Evolutionary conservation across 1,140 invertebrate genomes (phyloP).

Genomic region (Penaeus japonicus): DNA sequence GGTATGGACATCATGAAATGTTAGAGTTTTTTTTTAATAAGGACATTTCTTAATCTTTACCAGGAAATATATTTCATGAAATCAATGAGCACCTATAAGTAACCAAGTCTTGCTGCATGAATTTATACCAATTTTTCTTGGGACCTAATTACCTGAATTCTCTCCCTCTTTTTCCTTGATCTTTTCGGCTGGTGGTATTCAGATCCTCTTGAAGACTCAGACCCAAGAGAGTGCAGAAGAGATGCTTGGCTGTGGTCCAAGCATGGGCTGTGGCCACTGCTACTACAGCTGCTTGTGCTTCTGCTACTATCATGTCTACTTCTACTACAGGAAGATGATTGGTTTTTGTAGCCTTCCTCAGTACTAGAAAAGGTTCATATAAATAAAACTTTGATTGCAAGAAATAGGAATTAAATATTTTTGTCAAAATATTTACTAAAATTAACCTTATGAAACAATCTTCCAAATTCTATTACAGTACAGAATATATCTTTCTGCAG

Average conservation of each 20-base stretch:
- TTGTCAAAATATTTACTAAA: too few relatives aligned
- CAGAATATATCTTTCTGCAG: too few relatives aligned
- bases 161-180: slow-evolving; percentile 18
- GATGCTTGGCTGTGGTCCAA: slow-evolving; percentile 49
- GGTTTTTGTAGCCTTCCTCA: slow-evolving; percentile 18
- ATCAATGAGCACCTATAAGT: too few relatives aligned
- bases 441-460: too few relatives aligned
- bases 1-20: background rate
- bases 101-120: too few relatives aligned
- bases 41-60: background rate
- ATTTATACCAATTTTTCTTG: too few relatives aligned
- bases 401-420: too few relatives aligned
- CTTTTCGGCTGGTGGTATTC: slow-evolving; percentile 23
- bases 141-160: slow-evolving; percentile 21
- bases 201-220: slow-evolving; percentile 24
- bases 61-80: too few relatives aligned
- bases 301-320: slow-evolving; percentile 26
- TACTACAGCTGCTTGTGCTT: slow-evolving; percentile 48
- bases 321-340: background rate
- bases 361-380: background rate
- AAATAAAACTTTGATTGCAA: too few relatives aligned
- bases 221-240: slow-evolving; percentile 36
- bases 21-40: background rate
- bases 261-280: slow-evolving; percentile 36
- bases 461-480: too few relatives aligned